Evolutionary conservation across 2,888 invertebrate genomes (phyloP), one percentile per base, ranked within the genome.

Genomic region (Himalopsyche kuldschensis): DNA sequence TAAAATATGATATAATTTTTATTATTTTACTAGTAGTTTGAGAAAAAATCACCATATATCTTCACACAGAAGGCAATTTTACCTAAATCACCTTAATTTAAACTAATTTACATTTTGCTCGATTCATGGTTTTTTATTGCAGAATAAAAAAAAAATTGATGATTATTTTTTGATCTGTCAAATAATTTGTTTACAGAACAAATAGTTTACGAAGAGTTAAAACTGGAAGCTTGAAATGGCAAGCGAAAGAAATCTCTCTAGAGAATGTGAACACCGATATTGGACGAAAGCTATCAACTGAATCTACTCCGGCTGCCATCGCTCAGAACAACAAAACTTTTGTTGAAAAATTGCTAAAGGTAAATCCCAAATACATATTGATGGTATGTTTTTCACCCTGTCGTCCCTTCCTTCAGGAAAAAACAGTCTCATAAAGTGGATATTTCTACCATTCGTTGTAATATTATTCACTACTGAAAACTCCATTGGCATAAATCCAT

Each of bases 291-390:
- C 88, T 93, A 79, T 93, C 93, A 0, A 93, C 94, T 1, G 94
- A 94, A 86, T 93, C 94, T 87, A 97, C 97, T 86, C 97, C 98
- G 0, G 97, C 98, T 0, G 94, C 97, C 55, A 96, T 99, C 88
- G 98, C 98, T 17, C 98, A 99, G 90, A 98, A 98, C 47, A 99
- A 99, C 90, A 97, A 98, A 95, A 97, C 97, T 31, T 99, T 99
- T 91, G 99, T 99, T 78, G 99, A 99, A 89, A 97, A 98, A 89
- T 93, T 99, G 87, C 92, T 99, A 78, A 98, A 98, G 94, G 99
- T 97, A 91, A 20, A 32, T 78, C 11, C 6, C 11, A n/a, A 76
- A 30, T 27, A 75, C 24, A 75, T 30, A 17, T 27, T 10, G 6
- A 30, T 75, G 17, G 5, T 32, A 48, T 78, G 35, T 32, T 84